A percentile compares a stretch with the other conserved stretches of the same genome.
phyloP scores from a whole-genome alignment of 2,113 vertebrate species.

The Shinisaurus crocodilurus region DNA sequence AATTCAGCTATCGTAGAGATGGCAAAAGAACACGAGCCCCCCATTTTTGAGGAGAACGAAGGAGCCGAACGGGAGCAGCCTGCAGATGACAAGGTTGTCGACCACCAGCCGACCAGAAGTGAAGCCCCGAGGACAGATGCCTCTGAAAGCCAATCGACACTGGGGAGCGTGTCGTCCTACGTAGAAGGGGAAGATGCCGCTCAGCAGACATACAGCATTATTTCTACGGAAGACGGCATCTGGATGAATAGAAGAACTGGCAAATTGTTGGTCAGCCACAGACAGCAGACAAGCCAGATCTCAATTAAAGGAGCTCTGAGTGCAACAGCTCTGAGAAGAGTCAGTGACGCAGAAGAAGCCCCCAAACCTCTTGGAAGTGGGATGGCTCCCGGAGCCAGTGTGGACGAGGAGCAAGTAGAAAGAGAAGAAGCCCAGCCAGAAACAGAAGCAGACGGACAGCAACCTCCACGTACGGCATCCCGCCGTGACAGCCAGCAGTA shows the following conservation, averaged over 20 bases:
- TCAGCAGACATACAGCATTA: slow-evolving; percentile 26
- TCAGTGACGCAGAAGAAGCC: background rate
- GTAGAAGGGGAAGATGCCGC: background rate
- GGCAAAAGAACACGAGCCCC: too few relatives aligned
- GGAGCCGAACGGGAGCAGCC: too few relatives aligned
- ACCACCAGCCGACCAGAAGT: background rate
- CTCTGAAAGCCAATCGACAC: background rate
- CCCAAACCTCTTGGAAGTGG: too few relatives aligned
- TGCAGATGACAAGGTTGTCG: background rate
- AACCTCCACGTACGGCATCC: background rate
- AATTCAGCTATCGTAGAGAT: background rate
- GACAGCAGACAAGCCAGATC: slow-evolving; percentile 3
- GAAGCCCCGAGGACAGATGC: background rate
- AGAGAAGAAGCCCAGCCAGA: background rate
- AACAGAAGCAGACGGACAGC: too few relatives aligned
- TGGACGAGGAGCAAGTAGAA: background rate
- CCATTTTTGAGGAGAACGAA: background rate
- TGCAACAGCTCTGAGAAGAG: background rate
- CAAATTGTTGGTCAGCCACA: slow-evolving; percentile 11
- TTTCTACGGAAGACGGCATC: slow-evolving; percentile 19
- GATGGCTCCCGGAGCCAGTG: background rate
- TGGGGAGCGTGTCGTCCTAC: fast-evolving
- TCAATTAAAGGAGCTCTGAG: background rate
- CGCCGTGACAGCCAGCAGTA: background rate
- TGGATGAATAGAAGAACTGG: slow-evolving; percentile 30